These are phyloP conservation scores for Spodoptera litura DNA, from an alignment of 1,140 invertebrate genomes.

Conservation along the genomic window DNA sequence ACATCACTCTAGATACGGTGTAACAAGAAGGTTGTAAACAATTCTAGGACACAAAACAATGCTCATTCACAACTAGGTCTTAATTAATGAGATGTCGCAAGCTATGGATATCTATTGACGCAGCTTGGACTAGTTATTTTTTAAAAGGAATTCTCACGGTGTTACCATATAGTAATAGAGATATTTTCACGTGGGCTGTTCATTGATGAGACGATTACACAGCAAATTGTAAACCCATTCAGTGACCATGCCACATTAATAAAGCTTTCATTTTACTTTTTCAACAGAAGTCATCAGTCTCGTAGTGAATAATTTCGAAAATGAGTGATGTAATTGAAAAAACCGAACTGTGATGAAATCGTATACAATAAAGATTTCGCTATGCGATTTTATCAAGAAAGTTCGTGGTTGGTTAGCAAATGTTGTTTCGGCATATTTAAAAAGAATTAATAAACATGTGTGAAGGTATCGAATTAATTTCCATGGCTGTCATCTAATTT, in stretches of 20 bases:
- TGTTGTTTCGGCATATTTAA: background rate
- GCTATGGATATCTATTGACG: slow-evolving; percentile 22
- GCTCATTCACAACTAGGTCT: slow-evolving; percentile 59
- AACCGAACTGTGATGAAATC: slow-evolving; percentile 22
- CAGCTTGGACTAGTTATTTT: slow-evolving; percentile 22
- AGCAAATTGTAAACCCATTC: slow-evolving; percentile 23
- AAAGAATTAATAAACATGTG: background rate
- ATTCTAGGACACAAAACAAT: slow-evolving; percentile 60
- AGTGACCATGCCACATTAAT: slow-evolving; percentile 13
- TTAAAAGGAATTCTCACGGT: slow-evolving; percentile 34
- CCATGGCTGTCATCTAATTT: no score
- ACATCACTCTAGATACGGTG: slow-evolving; percentile 47
- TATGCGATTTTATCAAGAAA: background rate
- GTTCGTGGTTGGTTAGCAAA: background rate
- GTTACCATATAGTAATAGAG: slow-evolving; percentile 7
- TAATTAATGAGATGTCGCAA: slow-evolving; percentile 64
- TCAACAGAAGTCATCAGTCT: slow-evolving; percentile 5
- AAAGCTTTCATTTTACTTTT: slow-evolving; percentile 22
- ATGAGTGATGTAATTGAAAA: slow-evolving; percentile 37
- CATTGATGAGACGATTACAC: slow-evolving; percentile 37
- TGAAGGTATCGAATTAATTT: no score
- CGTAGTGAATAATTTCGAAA: slow-evolving; percentile 33
- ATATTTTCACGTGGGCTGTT: slow-evolving; percentile 36
- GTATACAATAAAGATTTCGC: background rate
- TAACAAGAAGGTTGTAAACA: slow-evolving; percentile 52